Base-by-base conservation (phyloP, 2,113 vertebrate genomes). In the Tursiops truncatus region DNA sequence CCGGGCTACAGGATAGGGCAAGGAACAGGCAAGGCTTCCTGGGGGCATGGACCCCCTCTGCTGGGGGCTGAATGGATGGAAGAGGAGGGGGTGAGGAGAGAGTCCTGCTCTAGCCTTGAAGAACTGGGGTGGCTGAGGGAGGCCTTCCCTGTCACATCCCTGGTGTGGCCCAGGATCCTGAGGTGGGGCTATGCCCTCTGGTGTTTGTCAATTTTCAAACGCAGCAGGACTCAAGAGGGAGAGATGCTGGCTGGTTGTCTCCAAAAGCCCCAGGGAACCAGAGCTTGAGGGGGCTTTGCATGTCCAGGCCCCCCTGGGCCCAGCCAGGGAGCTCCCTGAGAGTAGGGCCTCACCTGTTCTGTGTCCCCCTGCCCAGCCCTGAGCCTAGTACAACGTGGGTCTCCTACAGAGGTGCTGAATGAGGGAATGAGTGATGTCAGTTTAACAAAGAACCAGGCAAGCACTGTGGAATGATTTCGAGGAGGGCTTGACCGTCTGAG, bases 381-480 rank as follows among this genome's bases (percentile, higher is more conserved):
- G 56, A 65, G 17, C 25, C 50, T 38, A 25, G 50, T 10, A 41
- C 31, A n/a, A 10, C 0, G 1, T 33, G 44, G 68, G 28, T 31
- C 21, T 31, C n/a, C 36, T 44, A 13, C 11, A 12, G n/a, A 71
- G 60, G 17, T n/a, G 20, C 44, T 11, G 6, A 77, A 26, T 3
- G 4, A 25, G 26, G 36, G 58, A 14, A 8, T 1, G 5, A 33
- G 31, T 10, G 18, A 2, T 0, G 21, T 38, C 33, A 15, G 20
- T 11, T 63, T 18, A 62, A 10, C 20, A 17, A 62, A 18, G 33
- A 9, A 1, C 31, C 8, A 0, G 63, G 77, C 58, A 20, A 25
- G 10, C 0, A 1, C 26, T 2, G 3, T 8, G 0, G 8, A 5
- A 26, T 1, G 12, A 9, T 31, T 65, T 10, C 38, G 21, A 13